phyloP scores from a whole-genome alignment of 2,888 invertebrate species.

The Anorthoa munda region DNA sequence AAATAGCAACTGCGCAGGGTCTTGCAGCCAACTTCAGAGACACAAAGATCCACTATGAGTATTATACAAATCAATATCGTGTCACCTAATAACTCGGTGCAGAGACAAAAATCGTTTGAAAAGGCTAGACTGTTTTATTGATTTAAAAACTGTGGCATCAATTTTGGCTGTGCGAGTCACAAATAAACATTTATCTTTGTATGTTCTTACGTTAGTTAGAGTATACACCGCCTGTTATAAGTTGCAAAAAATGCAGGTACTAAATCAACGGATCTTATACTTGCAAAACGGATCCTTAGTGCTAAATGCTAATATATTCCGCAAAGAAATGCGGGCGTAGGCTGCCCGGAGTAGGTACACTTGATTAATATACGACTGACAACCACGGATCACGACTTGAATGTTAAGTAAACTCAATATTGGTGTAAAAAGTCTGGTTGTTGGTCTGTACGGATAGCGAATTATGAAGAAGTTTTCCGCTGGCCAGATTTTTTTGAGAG shows the following conservation, averaged over 20 bases:
- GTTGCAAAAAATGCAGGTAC: slow-evolving; percentile 23
- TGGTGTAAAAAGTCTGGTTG: background rate
- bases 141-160: background rate
- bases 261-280: slow-evolving; percentile 27
- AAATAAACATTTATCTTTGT: no score
- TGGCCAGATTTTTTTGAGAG: background rate
- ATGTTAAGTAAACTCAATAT: slow-evolving; percentile 31
- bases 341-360: slow-evolving; percentile 4
- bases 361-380: slow-evolving; percentile 42
- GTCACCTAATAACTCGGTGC: no score
- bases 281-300: slow-evolving; percentile 36
- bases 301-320: slow-evolving; percentile 50
- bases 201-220: background rate
- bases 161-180: background rate
- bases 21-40: no score
- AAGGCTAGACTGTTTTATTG: background rate
- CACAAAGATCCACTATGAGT: no score
- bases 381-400: slow-evolving; percentile 32
- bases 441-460: background rate
- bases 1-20: no score
- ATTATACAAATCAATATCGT: no score
- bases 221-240: background rate
- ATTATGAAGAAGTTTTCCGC: background rate
- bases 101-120: background rate
- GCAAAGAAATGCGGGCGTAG: slow-evolving; percentile 47